Evolutionary conservation across 2,113 vertebrate species (phyloP).

Genomic region (Empidonax traillii): DNA sequence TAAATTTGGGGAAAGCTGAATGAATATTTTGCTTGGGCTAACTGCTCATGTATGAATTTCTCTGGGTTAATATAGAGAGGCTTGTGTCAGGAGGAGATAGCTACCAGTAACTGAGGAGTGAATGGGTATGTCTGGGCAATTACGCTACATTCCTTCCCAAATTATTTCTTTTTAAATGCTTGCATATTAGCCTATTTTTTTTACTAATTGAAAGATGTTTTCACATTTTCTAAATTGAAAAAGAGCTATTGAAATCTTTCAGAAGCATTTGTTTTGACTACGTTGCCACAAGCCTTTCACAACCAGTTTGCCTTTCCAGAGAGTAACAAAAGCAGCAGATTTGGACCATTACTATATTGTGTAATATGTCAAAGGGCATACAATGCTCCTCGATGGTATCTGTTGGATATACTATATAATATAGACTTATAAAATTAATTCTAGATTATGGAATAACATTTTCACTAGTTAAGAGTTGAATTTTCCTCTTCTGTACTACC

Average conservation of each 20-base stretch:
- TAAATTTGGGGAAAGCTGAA: slow-evolving; percentile 40
- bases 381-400: not conserved
- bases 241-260: slow-evolving; percentile 44
- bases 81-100: slow-evolving; percentile 25
- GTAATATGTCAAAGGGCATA: not conserved
- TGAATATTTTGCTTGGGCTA: slow-evolving; percentile 40
- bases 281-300: slow-evolving; percentile 29
- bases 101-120: slow-evolving; percentile 15
- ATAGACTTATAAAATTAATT: not conserved
- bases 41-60: slow-evolving; percentile 5
- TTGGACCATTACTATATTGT: not conserved
- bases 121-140: slow-evolving; percentile 52
- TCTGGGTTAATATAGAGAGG: slow-evolving; percentile 31
- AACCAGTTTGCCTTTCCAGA: slow-evolving; percentile 4
- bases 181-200: slow-evolving; percentile 68
- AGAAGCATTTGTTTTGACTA: slow-evolving; percentile 26
- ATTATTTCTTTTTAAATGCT: slow-evolving; percentile 33
- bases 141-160: slow-evolving; percentile 63
- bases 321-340: not conserved
- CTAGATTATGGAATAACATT: not conserved
- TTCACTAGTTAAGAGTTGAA: not conserved
- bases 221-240: slow-evolving; percentile 69
- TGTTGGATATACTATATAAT: not conserved
- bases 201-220: slow-evolving; percentile 68
- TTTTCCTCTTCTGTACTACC: not conserved